Percentiles rank a stretch among this genome's conserved stretches.
Evolutionary conservation across 2,797 vertebrate species (phyloP).

Genomic region (Mallotus villosus): DNA sequence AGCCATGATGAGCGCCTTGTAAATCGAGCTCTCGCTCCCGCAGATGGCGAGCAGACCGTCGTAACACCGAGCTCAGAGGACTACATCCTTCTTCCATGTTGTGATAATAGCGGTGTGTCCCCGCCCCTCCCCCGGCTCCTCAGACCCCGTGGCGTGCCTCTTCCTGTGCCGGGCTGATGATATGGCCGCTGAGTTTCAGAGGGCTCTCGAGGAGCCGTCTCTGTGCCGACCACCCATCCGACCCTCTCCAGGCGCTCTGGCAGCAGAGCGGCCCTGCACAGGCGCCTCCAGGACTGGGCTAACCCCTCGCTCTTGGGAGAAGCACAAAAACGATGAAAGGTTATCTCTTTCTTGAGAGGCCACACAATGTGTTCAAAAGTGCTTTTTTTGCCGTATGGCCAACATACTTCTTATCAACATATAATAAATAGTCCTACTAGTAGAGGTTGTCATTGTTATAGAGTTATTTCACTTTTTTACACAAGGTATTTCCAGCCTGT

Average conservation of each 20-base stretch:
- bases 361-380: slow-evolving; percentile 15
- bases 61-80: slow-evolving; percentile 16
- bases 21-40: slow-evolving; percentile 21
- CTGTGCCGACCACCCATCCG: slow-evolving; percentile 47
- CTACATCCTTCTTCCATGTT: slow-evolving; percentile 28
- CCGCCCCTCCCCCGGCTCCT: too few relatives aligned
- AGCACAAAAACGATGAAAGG: slow-evolving; percentile 25
- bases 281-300: slow-evolving; percentile 28
- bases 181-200: slow-evolving; percentile 47
- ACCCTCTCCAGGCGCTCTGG: slow-evolving; percentile 42
- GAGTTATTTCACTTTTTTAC: slow-evolving; percentile 34
- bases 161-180: slow-evolving; percentile 40
- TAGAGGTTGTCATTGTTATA: slow-evolving; percentile 29
- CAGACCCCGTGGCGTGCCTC: slow-evolving; percentile 22
- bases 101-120: slow-evolving; percentile 36
- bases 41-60: slow-evolving; percentile 49
- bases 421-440: slow-evolving; percentile 10
- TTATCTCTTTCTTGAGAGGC: slow-evolving; percentile 22
- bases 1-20: slow-evolving; percentile 38
- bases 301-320: slow-evolving; percentile 7
- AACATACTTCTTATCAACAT: slow-evolving; percentile 18
- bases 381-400: slow-evolving; percentile 7
- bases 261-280: slow-evolving; percentile 30
- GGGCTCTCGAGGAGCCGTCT: slow-evolving; percentile 36
- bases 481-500: slow-evolving; percentile 33